These are phyloP conservation scores for Acromyrmex heyeri DNA, from an alignment of 1,140 invertebrate species.

Conservation along the genomic window DNA sequence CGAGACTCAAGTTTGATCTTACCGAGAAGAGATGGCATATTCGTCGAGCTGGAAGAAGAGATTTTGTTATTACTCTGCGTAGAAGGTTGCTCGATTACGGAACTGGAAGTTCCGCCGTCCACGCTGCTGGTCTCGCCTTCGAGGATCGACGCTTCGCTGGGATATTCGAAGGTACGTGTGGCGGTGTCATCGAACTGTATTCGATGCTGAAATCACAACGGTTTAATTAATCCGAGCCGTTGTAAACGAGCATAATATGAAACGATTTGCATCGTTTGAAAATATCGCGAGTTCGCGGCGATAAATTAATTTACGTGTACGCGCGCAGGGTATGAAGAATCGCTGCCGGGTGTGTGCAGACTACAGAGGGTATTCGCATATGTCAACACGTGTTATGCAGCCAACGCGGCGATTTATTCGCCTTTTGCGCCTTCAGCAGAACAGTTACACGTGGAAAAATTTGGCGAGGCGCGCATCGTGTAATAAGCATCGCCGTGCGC, in stretches of 20 bases:
- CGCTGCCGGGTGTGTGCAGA: background rate
- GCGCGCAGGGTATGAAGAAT: background rate
- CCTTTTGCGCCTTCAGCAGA: slow-evolving; percentile 33
- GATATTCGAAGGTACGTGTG: slow-evolving; percentile 94
- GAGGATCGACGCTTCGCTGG: slow-evolving; percentile 92
- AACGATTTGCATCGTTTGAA: background rate
- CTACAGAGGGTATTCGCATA: slow-evolving; percentile 22
- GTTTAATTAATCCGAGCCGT: background rate
- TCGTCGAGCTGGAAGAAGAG: slow-evolving; percentile 60
- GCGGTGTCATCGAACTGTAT: slow-evolving; percentile 94
- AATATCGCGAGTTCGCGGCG: background rate
- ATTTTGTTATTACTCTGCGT: slow-evolving; percentile 77
- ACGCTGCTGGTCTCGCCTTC: slow-evolving; percentile 87
- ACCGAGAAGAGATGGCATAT: slow-evolving; percentile 83
- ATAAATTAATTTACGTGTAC: slow-evolving; percentile 31
- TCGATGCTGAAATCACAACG: slow-evolving; percentile 89
- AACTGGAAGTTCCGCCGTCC: slow-evolving; percentile 82
- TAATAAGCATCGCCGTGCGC: slow-evolving; percentile 22
- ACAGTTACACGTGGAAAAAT: slow-evolving; percentile 58
- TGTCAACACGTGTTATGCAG: slow-evolving; percentile 44
- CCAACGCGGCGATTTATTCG: slow-evolving; percentile 1
- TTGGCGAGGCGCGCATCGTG: slow-evolving; percentile 30
- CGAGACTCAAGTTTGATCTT: slow-evolving; percentile 64
- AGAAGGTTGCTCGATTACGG: slow-evolving; percentile 75
- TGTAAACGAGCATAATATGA: background rate